Evolutionary conservation across 2,888 invertebrate species (phyloP).

Genomic region (Leucophenga maculata): DNA sequence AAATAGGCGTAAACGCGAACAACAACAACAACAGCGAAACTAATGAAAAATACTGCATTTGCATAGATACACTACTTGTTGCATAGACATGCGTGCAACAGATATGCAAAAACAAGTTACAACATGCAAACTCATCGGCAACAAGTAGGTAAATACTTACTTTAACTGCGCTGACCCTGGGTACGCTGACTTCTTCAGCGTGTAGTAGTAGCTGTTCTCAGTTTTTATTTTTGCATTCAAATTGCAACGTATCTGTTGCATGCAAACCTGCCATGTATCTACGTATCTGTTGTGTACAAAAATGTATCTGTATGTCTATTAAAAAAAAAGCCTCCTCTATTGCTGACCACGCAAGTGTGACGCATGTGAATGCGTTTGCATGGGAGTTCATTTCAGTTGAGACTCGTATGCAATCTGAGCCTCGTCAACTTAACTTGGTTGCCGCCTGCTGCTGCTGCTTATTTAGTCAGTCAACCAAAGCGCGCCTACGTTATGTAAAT

Average conservation of each 20-base stretch:
- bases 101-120: conserved; percentile 16
- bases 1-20: background rate
- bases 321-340: conserved; percentile 17
- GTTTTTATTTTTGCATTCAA: background rate
- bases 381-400: conserved; percentile 26
- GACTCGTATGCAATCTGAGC: conserved; percentile 12
- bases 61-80: conserved; percentile 44
- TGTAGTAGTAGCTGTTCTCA: background rate
- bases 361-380: conserved; percentile 40
- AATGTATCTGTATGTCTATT: background rate
- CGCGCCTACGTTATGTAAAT: conserved; percentile 56
- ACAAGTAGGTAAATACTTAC: background rate
- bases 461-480: conserved; percentile 57
- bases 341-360: conserved; percentile 61
- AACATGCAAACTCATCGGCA: background rate
- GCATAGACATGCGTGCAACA: conserved; percentile 21
- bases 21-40: background rate
- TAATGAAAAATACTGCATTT: conserved; percentile 41
- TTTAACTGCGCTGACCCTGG: conserved; percentile 5
- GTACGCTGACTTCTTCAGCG: no score
- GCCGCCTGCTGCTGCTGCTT: conserved; percentile 35
- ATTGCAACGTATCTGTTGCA: conserved; percentile 30
- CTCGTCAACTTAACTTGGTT: conserved; percentile 1
- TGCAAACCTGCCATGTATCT: conserved; percentile 8
- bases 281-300: background rate